Percentiles rank a stretch among this genome's conserved stretches.
Evolutionary conservation across 2,888 invertebrate species (phyloP).

Genomic region (Pedicia rivosa): DNA sequence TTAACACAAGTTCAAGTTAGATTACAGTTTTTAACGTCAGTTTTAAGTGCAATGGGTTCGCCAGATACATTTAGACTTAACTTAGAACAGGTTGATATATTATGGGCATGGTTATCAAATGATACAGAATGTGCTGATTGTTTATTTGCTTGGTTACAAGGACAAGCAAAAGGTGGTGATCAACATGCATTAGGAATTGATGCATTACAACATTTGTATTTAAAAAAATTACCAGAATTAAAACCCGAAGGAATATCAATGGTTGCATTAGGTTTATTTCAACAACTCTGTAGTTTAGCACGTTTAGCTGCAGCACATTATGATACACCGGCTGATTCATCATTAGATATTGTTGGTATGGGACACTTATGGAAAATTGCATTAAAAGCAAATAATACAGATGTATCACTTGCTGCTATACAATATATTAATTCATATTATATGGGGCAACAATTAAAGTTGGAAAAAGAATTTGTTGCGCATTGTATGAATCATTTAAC

Average conservation of each 20-base stretch:
- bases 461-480: constrained; percentile 84
- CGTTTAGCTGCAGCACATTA: constrained; percentile 61
- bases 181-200: constrained; percentile 82
- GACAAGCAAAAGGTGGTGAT: constrained; percentile 82
- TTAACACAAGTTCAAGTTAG: constrained; percentile 83
- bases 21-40: constrained; percentile 79
- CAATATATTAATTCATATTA: constrained; percentile 89
- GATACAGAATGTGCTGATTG: constrained; percentile 80
- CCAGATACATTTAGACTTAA: constrained; percentile 74
- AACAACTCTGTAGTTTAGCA: constrained; percentile 78
- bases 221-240: constrained; percentile 75
- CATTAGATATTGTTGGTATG: constrained; percentile 62
- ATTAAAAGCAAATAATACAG: constrained; percentile 75
- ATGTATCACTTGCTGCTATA: constrained; percentile 88
- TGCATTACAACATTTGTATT: constrained; percentile 71
- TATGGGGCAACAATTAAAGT: constrained; percentile 78
- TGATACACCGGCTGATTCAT: constrained; percentile 31
- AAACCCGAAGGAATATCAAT: constrained; percentile 81
- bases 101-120: constrained; percentile 83
- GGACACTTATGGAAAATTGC: constrained; percentile 92
- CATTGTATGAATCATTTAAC: constrained; percentile 86
- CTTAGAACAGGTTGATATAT: constrained; percentile 75
- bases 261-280: constrained; percentile 79
- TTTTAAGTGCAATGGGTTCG: constrained; percentile 80
- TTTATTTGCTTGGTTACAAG: constrained; percentile 82